phyloP scores from a whole-genome alignment of 2,113 vertebrate species.

The Loxodonta africana region DNA sequence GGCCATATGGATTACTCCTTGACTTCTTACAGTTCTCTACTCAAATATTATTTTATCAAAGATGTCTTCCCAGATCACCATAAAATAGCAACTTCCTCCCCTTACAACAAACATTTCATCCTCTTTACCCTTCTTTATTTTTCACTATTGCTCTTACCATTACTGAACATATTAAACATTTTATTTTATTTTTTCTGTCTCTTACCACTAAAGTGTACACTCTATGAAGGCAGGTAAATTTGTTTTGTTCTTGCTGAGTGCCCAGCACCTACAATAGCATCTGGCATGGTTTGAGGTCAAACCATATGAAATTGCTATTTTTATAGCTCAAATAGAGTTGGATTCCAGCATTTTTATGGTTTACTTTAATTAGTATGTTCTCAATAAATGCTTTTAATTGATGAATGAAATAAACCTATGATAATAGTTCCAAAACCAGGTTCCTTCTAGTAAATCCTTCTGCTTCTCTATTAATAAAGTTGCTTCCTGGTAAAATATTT shows the following conservation, averaged over 20 bases:
- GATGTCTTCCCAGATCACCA: not conserved
- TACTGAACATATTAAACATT: not conserved
- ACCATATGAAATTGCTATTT: constrained; percentile 12
- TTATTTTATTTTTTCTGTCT: not conserved
- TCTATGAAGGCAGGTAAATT: not conserved
- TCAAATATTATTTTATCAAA: not conserved
- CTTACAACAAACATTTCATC: not conserved
- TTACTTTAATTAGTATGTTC: constrained; percentile 34
- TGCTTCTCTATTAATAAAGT: constrained; percentile 15
- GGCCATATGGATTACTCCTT: not conserved
- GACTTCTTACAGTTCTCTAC: not conserved
- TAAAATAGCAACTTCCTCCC: not conserved
- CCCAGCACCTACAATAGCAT: not conserved
- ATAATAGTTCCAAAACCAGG: not conserved
- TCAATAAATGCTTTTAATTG: constrained; percentile 41
- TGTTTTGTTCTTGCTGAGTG: constrained; percentile 1
- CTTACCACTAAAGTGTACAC: not conserved
- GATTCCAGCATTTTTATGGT: not conserved
- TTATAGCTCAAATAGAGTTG: constrained; percentile 19
- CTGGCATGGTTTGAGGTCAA: not conserved
- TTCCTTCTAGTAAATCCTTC: not conserved
- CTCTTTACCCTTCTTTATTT: not conserved
- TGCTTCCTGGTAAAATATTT: constrained; percentile 26
- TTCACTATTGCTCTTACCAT: not conserved
- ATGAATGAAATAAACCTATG: constrained; percentile 29